Conservation (phyloP, 2,888 invertebrate genomes). For the Mythimna lalbum region DNA sequence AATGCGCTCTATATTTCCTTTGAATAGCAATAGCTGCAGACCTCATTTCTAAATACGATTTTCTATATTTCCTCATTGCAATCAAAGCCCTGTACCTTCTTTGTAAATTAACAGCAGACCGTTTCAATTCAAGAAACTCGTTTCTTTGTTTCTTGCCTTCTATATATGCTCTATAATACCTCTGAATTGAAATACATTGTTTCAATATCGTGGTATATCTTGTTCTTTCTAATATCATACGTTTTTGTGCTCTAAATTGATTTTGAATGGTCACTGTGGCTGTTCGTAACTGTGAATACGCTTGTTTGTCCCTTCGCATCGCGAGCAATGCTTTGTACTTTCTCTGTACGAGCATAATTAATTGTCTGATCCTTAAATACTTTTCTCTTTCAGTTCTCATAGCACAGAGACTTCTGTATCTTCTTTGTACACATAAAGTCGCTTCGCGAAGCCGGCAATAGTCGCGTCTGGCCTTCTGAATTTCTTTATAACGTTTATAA, state of each 20-base stretch:
- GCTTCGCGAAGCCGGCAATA: constrained; percentile 81
- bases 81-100: constrained; percentile 76
- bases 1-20: constrained; percentile 80
- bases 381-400: constrained; percentile 78
- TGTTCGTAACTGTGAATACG: constrained; percentile 70
- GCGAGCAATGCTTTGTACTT: constrained; percentile 78
- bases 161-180: constrained; percentile 76
- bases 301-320: constrained; percentile 75
- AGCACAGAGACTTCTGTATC: constrained; percentile 75
- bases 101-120: constrained; percentile 73
- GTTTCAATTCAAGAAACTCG: constrained; percentile 75
- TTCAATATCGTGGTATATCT: constrained; percentile 78
- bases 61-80: constrained; percentile 74
- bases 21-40: constrained; percentile 72
- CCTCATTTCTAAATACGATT: constrained; percentile 69
- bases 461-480: constrained; percentile 69
- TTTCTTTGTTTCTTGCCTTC: constrained; percentile 72
- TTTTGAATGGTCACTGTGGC: constrained; percentile 72
- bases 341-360: constrained; percentile 76
- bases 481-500: constrained; percentile 73
- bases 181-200: constrained; percentile 83
- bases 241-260: constrained; percentile 78
- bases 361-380: constrained; percentile 75
- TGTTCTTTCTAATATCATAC: constrained; percentile 77
- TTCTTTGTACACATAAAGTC: constrained; percentile 81